Percentiles rank a stretch among this genome's conserved stretches.
These are phyloP conservation scores for Syndactyla subalaris DNA, from an alignment of 2,797 vertebrate species.

Conservation along the genomic window DNA sequence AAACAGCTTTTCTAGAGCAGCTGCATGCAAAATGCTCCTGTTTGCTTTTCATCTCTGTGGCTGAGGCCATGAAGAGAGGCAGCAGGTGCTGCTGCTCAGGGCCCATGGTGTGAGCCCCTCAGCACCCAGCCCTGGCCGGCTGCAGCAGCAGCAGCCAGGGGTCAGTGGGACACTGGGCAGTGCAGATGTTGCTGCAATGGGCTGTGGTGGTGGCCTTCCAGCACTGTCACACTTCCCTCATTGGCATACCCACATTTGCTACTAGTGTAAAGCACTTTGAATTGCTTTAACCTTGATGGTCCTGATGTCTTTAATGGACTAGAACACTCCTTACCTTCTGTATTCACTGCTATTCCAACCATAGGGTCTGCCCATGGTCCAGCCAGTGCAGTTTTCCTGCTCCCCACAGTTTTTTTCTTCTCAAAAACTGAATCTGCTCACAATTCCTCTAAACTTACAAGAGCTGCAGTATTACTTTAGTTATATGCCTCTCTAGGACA, in stretches of 20 bases:
- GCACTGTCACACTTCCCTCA: rapidly evolving
- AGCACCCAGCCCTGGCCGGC: neutral
- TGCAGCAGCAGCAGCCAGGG: no score
- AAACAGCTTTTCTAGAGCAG: neutral
- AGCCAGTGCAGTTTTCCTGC: neutral
- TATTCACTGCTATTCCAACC: neutral
- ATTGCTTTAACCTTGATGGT: neutral
- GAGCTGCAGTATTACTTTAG: neutral
- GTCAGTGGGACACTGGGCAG: neutral
- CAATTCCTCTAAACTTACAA: neutral
- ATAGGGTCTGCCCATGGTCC: neutral
- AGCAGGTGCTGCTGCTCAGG: neutral
- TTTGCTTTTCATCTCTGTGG: neutral
- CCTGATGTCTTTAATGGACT: neutral
- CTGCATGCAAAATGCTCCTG: neutral
- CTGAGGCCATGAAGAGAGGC: rapidly evolving
- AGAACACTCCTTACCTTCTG: neutral
- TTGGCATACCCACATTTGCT: neutral
- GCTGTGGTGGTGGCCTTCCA: neutral
- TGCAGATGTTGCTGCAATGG: neutral
- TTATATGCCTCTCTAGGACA: neutral
- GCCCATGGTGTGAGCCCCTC: rapidly evolving
- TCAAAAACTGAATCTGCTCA: neutral
- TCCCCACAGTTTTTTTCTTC: neutral
- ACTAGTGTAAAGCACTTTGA: rapidly evolving